Percentiles rank a stretch among this genome's conserved stretches.
phyloP scores from a whole-genome alignment of 64 coral and sea anemone species.

The Actinia equina region DNA sequence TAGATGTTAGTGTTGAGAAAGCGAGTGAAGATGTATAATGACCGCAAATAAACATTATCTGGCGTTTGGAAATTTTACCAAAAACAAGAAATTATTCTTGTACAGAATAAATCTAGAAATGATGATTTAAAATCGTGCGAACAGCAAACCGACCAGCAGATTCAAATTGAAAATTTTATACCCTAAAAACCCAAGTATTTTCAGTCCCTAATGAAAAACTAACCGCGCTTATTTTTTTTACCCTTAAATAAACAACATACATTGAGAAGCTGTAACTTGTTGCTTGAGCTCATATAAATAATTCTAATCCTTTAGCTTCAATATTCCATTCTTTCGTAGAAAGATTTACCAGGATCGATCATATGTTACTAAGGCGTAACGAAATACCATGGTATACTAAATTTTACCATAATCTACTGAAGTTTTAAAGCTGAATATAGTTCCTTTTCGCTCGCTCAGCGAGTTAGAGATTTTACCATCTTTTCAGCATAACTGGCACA shows the following conservation, averaged over 20 bases:
- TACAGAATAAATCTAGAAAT: background rate
- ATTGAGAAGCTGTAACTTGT: conserved; percentile 3
- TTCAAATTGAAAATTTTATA: background rate
- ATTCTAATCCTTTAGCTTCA: background rate
- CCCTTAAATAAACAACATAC: conserved; percentile 11
- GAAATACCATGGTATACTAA: background rate
- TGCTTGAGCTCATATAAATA: background rate
- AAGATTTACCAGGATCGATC: conserved; percentile 8
- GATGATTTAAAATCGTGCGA: background rate
- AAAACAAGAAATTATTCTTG: background rate
- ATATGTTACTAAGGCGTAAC: background rate
- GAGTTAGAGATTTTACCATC: background rate
- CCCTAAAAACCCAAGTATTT: background rate
- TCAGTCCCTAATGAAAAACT: background rate
- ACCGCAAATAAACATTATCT: background rate
- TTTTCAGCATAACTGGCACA: background rate
- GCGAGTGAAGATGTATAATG: background rate
- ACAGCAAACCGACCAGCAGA: background rate
- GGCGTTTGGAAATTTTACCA: background rate
- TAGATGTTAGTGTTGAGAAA: background rate
- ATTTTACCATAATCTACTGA: background rate
- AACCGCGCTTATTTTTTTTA: background rate
- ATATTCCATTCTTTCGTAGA: conserved; percentile 1
- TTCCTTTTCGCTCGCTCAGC: background rate
- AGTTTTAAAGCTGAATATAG: background rate